A percentile compares a stretch with the other conserved stretches of the same genome.
Evolutionary conservation across 2,797 vertebrate species (phyloP).

Genomic region (Orestias chungarensis): DNA sequence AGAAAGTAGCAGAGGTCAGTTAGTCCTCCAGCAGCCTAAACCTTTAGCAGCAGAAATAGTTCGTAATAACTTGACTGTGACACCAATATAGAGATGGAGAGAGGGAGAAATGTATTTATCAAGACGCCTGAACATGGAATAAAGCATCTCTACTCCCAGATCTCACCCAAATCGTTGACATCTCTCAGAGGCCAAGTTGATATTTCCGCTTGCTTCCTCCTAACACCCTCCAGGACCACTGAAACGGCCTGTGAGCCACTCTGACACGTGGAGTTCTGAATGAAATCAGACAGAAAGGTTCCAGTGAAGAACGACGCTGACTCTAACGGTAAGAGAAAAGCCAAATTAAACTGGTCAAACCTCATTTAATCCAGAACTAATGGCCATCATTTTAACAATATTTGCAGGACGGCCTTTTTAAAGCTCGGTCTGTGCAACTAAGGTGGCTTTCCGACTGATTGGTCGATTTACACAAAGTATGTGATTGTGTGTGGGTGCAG

Average conservation of each 20-base stretch:
- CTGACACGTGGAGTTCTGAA: neutral
- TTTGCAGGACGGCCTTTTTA: neutral
- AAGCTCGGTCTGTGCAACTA: neutral
- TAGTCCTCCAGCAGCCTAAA: too few relatives aligned
- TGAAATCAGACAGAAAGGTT: neutral
- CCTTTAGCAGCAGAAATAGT: too few relatives aligned
- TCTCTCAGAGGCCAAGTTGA: constrained; percentile 71
- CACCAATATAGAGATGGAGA: too few relatives aligned
- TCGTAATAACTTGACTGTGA: too few relatives aligned
- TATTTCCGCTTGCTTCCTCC: constrained; percentile 77
- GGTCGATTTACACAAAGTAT: too few relatives aligned
- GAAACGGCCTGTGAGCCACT: constrained; percentile 55
- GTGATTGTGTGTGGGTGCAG: too few relatives aligned
- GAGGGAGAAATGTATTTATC: too few relatives aligned
- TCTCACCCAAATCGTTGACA: constrained; percentile 73
- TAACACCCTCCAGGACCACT: constrained; percentile 68
- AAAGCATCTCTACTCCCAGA: neutral
- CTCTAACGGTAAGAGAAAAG: neutral
- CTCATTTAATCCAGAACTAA: neutral
- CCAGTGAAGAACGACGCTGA: neutral
- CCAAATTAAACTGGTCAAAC: neutral
- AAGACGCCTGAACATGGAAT: neutral
- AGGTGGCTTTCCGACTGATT: too few relatives aligned
- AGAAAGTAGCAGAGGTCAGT: too few relatives aligned
- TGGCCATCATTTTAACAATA: too few relatives aligned